Conservation (phyloP, 2,888 invertebrate genomes). For the Ferdinandea cuprea region DNA sequence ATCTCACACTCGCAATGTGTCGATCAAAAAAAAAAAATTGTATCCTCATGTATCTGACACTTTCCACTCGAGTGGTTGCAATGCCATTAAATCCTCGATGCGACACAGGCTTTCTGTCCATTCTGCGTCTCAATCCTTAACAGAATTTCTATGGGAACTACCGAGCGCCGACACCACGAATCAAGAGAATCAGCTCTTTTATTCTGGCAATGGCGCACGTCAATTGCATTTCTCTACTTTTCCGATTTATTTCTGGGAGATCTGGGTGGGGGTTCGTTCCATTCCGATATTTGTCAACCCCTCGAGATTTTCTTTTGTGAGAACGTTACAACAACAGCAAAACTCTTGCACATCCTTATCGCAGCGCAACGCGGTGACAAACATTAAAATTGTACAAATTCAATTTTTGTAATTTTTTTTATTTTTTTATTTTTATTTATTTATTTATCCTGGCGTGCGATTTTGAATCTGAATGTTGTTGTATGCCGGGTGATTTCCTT, state of each 20-base stretch:
- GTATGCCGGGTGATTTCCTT: constrained; percentile 57
- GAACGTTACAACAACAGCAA: constrained; percentile 17
- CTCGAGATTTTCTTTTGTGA: constrained; percentile 63
- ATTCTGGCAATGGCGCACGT: constrained; percentile 72
- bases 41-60: constrained; percentile 71
- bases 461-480: constrained; percentile 22
- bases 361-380: constrained; percentile 49
- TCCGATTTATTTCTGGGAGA: constrained; percentile 45
- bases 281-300: constrained; percentile 66
- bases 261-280: constrained; percentile 52
- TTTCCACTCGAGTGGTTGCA: constrained; percentile 71
- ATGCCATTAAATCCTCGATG: constrained; percentile 68
- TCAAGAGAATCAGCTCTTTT: constrained; percentile 66
- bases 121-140: constrained; percentile 30
- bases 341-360: constrained; percentile 56
- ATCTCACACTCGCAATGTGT: constrained; percentile 59
- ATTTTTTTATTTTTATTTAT: no score
- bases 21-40: constrained; percentile 66
- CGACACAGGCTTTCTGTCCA: constrained; percentile 1
- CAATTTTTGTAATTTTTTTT: constrained; percentile 57
- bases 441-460: constrained; percentile 61
- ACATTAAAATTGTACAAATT: constrained; percentile 71
- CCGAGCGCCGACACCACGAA: constrained; percentile 69
- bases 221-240: constrained; percentile 65
- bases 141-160: constrained; percentile 62